These are phyloP conservation scores for Caranx ignobilis DNA, from an alignment of 2,113 vertebrate genomes.

Conservation along the genomic window DNA sequence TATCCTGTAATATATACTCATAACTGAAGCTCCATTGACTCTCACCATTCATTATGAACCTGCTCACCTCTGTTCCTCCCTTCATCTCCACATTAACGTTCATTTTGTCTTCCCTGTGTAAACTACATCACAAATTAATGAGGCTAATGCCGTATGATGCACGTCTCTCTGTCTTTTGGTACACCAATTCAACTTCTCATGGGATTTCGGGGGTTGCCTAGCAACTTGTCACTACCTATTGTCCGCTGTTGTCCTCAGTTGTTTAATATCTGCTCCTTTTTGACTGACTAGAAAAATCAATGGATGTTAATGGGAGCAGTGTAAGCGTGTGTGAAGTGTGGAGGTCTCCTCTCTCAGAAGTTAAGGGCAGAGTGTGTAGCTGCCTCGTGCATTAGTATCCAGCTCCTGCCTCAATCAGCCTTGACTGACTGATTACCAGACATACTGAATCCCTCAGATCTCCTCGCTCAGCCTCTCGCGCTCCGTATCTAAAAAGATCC, in stretches of 20 bases:
- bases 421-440: background rate
- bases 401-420: background rate
- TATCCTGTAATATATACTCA: too few relatives aligned
- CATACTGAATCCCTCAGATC: background rate
- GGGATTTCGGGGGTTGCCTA: background rate
- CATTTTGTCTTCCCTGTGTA: background rate
- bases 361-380: background rate
- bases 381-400: constrained; percentile 3
- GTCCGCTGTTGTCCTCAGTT: constrained; percentile 4
- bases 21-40: too few relatives aligned
- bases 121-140: background rate
- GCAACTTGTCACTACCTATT: background rate
- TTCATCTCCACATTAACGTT: background rate
- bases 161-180: background rate
- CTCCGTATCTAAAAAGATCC: background rate
- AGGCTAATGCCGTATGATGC: background rate
- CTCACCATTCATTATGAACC: too few relatives aligned
- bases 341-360: background rate
- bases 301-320: background rate
- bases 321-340: background rate
- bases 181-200: background rate
- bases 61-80: too few relatives aligned
- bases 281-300: background rate
- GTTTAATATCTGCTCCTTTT: background rate
- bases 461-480: constrained; percentile 8